A percentile compares a stretch with the other conserved stretches of the same genome.
phyloP scores from a whole-genome alignment of 2,113 vertebrate genomes.

The Melospiza melodia region DNA sequence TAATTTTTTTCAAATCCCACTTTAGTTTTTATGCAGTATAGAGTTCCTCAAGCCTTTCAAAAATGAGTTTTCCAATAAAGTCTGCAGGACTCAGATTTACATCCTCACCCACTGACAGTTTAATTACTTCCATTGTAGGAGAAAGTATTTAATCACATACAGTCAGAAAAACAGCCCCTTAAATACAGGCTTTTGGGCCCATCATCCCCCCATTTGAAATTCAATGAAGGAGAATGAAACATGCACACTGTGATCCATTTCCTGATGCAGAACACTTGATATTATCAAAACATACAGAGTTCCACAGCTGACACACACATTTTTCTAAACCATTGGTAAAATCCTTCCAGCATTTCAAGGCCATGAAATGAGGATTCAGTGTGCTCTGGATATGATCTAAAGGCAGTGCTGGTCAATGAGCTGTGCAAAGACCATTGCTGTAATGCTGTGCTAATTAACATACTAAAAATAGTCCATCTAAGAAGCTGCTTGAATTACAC shows the following conservation, averaged over 20 bases:
- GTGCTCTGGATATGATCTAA: not conserved
- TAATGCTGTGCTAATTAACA: not conserved
- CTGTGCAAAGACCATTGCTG: not conserved
- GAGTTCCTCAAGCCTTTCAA: not conserved
- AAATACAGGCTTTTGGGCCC: conserved; percentile 9
- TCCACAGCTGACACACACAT: conserved; percentile 59
- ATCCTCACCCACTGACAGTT: conserved; percentile 49
- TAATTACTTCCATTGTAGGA: conserved; percentile 43
- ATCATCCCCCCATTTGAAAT: conserved; percentile 36
- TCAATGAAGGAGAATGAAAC: conserved; percentile 43
- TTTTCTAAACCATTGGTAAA: conserved; percentile 10
- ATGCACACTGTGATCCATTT: conserved; percentile 39
- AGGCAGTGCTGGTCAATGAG: not conserved
- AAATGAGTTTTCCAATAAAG: not conserved
- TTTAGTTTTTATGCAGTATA: not conserved
- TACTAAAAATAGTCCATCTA: not conserved
- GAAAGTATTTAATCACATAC: conserved; percentile 46
- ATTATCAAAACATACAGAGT: conserved; percentile 44
- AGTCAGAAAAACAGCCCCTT: conserved; percentile 30
- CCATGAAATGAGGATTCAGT: not conserved
- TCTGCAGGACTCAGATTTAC: conserved; percentile 35
- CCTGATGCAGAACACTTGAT: conserved; percentile 57
- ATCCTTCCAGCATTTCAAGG: conserved; percentile 3
- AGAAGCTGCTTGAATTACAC: conserved; percentile 17
- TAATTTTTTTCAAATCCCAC: no score